These are phyloP conservation scores for Zaprionus lachaisei DNA, from an alignment of 1,140 invertebrate species.

Conservation along the genomic window DNA sequence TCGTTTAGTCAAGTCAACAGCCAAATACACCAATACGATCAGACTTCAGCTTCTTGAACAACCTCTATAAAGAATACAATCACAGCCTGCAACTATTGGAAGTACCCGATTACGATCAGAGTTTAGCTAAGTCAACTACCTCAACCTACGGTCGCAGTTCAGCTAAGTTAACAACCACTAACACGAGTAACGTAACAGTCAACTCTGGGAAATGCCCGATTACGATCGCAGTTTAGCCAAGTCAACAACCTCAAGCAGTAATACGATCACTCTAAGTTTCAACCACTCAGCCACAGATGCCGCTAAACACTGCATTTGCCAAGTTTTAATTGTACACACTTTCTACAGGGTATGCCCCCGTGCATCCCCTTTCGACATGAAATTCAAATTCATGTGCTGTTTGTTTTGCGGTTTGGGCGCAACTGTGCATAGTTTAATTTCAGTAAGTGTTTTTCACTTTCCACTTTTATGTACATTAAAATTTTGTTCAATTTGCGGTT, in stretches of 20 bases:
- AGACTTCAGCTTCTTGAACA: background rate
- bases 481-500: constrained; percentile 55
- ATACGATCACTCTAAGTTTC: too few species aligned
- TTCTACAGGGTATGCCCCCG: background rate
- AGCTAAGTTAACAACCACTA: background rate
- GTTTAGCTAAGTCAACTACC: background rate
- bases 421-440: constrained; percentile 54
- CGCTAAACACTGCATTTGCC: background rate
- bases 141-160: background rate
- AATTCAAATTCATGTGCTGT: background rate
- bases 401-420: background rate
- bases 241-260: too few species aligned
- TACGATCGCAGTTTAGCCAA: background rate
- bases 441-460: constrained; percentile 59
- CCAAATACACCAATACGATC: background rate
- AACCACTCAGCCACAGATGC: too few species aligned
- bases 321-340: background rate
- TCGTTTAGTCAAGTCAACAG: background rate
- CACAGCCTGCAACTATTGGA: rapidly evolving
- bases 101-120: too few species aligned
- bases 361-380: background rate
- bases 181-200: background rate
- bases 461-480: constrained; percentile 30
- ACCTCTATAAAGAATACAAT: too few species aligned
- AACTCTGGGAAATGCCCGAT: background rate